A percentile compares a stretch with the other conserved stretches of the same genome.
Conservation (phyloP, 2,888 invertebrate species). For the Biston betularia region DNA sequence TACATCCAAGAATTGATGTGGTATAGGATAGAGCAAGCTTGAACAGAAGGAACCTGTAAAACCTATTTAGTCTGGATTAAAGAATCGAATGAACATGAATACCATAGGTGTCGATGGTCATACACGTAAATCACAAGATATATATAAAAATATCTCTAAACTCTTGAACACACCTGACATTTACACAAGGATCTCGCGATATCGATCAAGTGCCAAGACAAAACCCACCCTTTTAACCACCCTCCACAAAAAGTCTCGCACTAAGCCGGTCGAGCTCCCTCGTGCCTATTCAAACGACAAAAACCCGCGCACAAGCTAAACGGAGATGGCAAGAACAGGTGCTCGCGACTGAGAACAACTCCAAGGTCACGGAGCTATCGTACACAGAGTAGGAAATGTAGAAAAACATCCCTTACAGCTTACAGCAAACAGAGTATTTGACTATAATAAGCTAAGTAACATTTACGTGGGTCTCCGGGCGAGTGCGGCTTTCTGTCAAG, state of each 20-base stretch:
- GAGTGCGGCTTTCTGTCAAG: no score
- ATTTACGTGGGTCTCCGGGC: no score
- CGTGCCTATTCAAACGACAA: conserved; percentile 3
- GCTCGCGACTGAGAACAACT: background rate
- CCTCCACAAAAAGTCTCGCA: conserved; percentile 3
- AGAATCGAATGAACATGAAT: no score
- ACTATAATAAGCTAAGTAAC: no score
- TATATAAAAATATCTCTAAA: background rate
- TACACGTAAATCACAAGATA: background rate
- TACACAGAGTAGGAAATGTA: background rate
- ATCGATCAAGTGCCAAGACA: conserved; percentile 13
- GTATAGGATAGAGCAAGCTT: no score
- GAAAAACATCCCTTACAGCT: background rate
- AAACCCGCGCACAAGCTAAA: conserved; percentile 2
- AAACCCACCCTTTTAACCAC: conserved; percentile 7
- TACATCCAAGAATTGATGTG: no score
- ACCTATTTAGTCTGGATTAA: background rate
- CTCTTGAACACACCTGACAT: background rate
- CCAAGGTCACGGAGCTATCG: conserved; percentile 1
- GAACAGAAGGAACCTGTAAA: background rate
- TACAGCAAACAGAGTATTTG: background rate
- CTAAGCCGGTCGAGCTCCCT: conserved; percentile 3
- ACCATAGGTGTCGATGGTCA: no score
- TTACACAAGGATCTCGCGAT: conserved; percentile 1
- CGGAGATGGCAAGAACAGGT: conserved; percentile 3